Percentiles rank a stretch among this genome's conserved stretches.
Conservation (phyloP, 2,113 vertebrate genomes). For the Sterrhoptilus dennistouni region DNA sequence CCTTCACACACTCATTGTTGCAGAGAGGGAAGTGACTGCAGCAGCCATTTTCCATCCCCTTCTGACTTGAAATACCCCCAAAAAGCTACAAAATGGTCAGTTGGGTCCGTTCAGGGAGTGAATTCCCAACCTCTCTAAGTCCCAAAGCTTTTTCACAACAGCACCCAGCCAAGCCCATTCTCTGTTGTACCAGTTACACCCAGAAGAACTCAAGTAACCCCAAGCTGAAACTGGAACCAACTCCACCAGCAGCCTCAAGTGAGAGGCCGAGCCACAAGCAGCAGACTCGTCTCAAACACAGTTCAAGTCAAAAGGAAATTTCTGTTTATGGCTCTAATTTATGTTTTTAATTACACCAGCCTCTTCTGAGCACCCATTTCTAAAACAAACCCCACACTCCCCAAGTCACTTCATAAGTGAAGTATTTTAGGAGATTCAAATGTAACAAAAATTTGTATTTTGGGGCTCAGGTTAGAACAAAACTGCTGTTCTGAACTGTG, state of each 20-base stretch:
- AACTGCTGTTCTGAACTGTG: background rate
- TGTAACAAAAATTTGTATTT: background rate
- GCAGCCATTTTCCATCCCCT: rapidly evolving
- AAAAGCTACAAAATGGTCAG: background rate
- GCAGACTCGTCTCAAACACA: background rate
- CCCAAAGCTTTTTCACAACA: background rate
- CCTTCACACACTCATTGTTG: background rate
- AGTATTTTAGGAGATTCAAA: background rate
- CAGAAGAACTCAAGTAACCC: background rate
- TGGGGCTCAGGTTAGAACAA: background rate
- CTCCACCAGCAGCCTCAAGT: background rate
- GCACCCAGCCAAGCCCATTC: background rate
- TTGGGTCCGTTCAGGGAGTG: background rate
- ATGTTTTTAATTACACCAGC: conserved; percentile 7
- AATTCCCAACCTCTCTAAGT: background rate
- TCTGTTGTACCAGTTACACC: background rate
- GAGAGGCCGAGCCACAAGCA: background rate
- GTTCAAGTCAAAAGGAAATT: background rate
- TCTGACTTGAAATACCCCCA: background rate
- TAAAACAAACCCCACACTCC: background rate
- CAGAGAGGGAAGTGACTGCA: rapidly evolving
- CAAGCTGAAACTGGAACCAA: background rate
- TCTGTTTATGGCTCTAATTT: background rate
- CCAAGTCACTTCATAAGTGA: background rate
- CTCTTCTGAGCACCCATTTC: conserved; percentile 5